Base-by-base conservation (phyloP, 2,888 invertebrate species). In the Trypoxylon attenuatum region DNA sequence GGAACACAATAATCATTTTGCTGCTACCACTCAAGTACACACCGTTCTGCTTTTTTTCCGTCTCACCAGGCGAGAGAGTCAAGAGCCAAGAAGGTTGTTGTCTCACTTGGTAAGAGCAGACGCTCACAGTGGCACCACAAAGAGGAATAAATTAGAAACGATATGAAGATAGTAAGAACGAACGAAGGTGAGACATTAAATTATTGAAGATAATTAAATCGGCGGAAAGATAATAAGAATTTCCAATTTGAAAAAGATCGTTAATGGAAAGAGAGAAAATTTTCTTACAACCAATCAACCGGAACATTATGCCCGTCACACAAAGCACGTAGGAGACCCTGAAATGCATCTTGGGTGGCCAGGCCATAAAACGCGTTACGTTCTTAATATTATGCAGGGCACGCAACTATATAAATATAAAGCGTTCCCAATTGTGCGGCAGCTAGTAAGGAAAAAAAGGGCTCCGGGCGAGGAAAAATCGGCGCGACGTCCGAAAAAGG, bases 371-470 rank as follows among this genome's bases (percentile, higher is more conserved):
- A 77, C 76, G 74, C 74, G 71, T 79, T 80, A 71, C 76, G 73
- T 79, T 77, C 79, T 77, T 80, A 81, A 83, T 80, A 78, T 84
- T 84, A 83, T 84, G 82, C 83, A 76, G 79, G 71, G 63, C 74
- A 65, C 76, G 74, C 77, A 75, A 71, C 79, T 67, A 65, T 75
- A 67, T 13, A n/a, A n/a, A n/a, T 76, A 79, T 70, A 55, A 69
- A 69, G 69, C 73, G 69, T 69, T 72, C 75, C 71, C 74, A 73
- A 79, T 83, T 82, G 80, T 78, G 65, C 66, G 57, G 33, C 59
- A 55, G 47, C 8, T 33, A 33, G 33, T n/a, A 18, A 23, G 21
- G 15, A 42, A 56, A 41, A 59, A 61, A 71, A 61, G 53, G 22
- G 16, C 5, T 16, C 23, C 15, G 16, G 50, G 19, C 27, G 41